Conservation (phyloP, 2,888 invertebrate species). For the Allophyes oxyacanthae region DNA sequence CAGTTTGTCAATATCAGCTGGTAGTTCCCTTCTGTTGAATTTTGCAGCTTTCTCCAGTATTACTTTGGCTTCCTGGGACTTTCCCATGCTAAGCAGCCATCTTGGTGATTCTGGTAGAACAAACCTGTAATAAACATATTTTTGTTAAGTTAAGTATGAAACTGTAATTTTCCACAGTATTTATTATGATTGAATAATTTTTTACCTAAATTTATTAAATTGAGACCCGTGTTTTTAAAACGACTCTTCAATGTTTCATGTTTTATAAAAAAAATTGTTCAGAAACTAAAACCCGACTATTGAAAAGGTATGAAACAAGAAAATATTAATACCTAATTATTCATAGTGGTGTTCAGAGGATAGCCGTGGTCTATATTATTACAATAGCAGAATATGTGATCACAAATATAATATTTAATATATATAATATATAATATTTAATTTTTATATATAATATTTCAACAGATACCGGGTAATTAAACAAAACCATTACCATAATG, state of each 20-base stretch:
- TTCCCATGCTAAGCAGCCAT: conserved; percentile 93
- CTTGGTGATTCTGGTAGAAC: conserved; percentile 94
- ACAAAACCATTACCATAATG: conserved; percentile 88
- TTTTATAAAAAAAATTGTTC: conserved; percentile 12
- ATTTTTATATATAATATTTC: no score
- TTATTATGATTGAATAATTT: no score
- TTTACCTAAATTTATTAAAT: no score
- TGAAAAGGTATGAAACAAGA: no score
- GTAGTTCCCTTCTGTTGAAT: conserved; percentile 91
- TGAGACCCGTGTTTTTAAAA: no score
- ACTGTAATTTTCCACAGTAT: no score
- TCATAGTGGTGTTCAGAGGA: no score
- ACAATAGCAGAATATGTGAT: no score
- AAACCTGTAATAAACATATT: conserved; percentile 87
- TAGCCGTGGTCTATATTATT: no score
- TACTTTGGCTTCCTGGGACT: conserved; percentile 91
- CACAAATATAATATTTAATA: no score
- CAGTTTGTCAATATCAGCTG: conserved; percentile 92
- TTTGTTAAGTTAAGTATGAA: not conserved
- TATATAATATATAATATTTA: conserved; percentile 1
- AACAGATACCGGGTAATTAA: not conserved
- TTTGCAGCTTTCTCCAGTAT: conserved; percentile 91
- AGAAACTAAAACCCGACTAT: no score
- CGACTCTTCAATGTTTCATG: not conserved
- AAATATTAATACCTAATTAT: no score